Percentiles rank a stretch among this genome's conserved stretches.
These are phyloP conservation scores for Glaucidium brasilianum DNA, from an alignment of 2,113 vertebrate genomes.

Conservation along the genomic window DNA sequence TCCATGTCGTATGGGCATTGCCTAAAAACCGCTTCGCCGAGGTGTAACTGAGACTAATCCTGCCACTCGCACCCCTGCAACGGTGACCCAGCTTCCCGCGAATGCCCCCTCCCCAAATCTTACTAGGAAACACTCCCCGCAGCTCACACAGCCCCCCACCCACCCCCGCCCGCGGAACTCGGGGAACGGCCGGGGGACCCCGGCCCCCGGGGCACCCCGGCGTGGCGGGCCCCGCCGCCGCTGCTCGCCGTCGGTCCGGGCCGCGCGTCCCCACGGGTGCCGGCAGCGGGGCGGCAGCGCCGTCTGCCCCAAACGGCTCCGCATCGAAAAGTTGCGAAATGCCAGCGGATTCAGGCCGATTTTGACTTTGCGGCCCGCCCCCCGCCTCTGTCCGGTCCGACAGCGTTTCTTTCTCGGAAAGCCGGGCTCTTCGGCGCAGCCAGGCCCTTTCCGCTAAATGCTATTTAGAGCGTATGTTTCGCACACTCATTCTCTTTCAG, in stretches of 20 bases:
- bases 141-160: too few relatives aligned
- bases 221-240: neutral
- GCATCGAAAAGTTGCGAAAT: neutral
- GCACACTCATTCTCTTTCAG: slow-evolving; percentile 52
- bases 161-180: too few relatives aligned
- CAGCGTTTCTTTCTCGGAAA: slow-evolving; percentile 34
- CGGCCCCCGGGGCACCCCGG: too few relatives aligned
- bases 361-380: neutral
- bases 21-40: neutral
- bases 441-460: slow-evolving; percentile 27
- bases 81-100: neutral
- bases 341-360: neutral
- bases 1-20: neutral
- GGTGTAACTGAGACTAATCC: neutral
- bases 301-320: neutral
- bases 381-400: neutral
- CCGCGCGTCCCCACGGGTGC: neutral
- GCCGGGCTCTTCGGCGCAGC: neutral
- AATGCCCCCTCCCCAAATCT: neutral
- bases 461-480: slow-evolving; percentile 74
- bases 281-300: too few relatives aligned
- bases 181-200: too few relatives aligned
- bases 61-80: neutral
- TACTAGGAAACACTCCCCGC: too few relatives aligned
- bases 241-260: too few relatives aligned